Base-by-base conservation (phyloP, 2,113 vertebrate genomes). In the Oncorhynchus tshawytscha region DNA sequence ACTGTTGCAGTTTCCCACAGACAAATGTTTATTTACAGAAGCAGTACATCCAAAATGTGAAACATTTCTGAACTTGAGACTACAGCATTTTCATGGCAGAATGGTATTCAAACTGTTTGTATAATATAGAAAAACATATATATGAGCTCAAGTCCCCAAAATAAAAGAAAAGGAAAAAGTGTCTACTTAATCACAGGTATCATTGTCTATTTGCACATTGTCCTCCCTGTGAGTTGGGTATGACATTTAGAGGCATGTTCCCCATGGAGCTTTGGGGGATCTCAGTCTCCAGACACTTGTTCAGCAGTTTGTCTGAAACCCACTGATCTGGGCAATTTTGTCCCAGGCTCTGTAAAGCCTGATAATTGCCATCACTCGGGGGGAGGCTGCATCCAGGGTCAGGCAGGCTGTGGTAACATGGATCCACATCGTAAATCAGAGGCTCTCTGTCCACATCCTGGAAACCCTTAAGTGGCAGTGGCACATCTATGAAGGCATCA, bases 291-390 rank as follows among this genome's bases (percentile, higher is more conserved):
- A 68, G 31, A 72, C 15, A 27, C 29, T 70, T 76, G 7, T 67
- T 29, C 4, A 77, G 66, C 34, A 51, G 1, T 24, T 78, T 49
- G 22, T 69, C 3, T 45, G 73, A 27, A 64, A 39, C n/a, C 34
- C 64, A 60, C 67, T 62, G 5, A 34, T 59, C 74, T 20, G 3
- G 51, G 27, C 65, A 74, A 48, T 45, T 77, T 51, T 24, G 74
- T 34, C 27, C 60, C 2, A 83, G 66, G 62, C 12, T 81, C 13
- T 73, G 76, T 82, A 90, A 74, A 12, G 82, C 34, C 29, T 89
- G 85, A 79, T 89, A 91, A 75, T 27, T 65, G 1, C 76, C 66
- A 4, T 79, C 79, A 27, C 84, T 67, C 48, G 24, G 18, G 39
- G 81, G 70, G 27, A 64, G 67, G 45, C 22, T 11, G 3, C 7